Evolutionary conservation across 2,888 invertebrate species (phyloP).

Genomic region (Branchellion lobata): DNA sequence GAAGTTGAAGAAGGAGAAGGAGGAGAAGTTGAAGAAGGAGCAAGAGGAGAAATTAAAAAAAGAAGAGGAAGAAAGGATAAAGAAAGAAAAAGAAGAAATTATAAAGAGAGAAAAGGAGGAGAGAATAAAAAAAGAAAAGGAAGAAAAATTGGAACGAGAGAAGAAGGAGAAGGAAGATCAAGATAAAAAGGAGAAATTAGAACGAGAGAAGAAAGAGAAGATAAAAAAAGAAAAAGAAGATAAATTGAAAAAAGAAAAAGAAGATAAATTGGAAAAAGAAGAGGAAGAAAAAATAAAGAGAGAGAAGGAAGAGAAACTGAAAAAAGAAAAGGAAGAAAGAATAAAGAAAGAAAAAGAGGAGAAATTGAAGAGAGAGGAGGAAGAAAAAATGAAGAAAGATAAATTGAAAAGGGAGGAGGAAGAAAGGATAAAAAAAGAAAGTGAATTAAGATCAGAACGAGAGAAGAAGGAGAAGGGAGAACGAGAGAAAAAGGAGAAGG

Average conservation of each 20-base stretch:
- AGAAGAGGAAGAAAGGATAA: not conserved
- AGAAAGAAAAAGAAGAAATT: not conserved
- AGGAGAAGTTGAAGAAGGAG: not conserved
- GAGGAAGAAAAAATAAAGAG: not conserved
- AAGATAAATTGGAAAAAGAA: not conserved
- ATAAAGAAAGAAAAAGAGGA: not conserved
- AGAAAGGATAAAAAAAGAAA: not conserved
- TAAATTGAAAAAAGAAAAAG: not conserved
- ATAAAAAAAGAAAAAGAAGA: not conserved
- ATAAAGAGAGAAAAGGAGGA: not conserved
- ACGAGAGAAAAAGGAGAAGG: not conserved
- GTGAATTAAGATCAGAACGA: not conserved
- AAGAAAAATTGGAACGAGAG: no score
- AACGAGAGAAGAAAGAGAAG: not conserved
- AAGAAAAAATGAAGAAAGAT: not conserved
- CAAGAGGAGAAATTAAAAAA: not conserved
- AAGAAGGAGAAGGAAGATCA: not conserved
- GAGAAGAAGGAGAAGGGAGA: not conserved
- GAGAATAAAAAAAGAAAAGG: not conserved
- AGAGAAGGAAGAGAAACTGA: not conserved
- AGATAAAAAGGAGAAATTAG: not conserved
- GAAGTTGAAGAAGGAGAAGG: not conserved
- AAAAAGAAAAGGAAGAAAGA: not conserved
- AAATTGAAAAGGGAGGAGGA: not conserved
- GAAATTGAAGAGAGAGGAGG: not conserved